phyloP scores from a whole-genome alignment of 2,113 vertebrate species.

The Heptranchias perlo region DNA sequence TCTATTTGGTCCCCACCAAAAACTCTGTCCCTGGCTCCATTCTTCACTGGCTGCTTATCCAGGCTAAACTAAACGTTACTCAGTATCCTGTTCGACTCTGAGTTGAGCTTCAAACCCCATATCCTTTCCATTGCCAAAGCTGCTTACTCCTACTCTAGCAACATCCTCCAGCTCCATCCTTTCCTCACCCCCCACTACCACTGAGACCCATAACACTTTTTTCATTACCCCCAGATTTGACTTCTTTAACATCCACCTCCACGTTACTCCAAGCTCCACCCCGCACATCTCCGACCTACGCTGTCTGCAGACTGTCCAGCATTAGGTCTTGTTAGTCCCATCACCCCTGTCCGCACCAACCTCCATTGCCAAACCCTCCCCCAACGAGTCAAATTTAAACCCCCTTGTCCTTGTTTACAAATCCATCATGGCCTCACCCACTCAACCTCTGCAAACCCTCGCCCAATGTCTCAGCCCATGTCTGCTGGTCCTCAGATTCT shows the following conservation, averaged over 20 bases:
- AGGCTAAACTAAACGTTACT: not conserved
- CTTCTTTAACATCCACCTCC: not conserved
- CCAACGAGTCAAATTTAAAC: not conserved
- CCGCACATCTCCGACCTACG: too few species aligned
- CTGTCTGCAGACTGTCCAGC: not conserved
- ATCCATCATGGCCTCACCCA: not conserved
- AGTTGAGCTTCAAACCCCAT: not conserved
- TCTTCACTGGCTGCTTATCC: not conserved
- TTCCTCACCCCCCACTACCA: not conserved
- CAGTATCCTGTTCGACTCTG: not conserved
- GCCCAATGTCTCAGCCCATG: too few species aligned
- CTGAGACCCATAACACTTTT: too few species aligned
- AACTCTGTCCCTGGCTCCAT: not conserved
- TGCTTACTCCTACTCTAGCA: not conserved
- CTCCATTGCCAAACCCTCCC: not conserved
- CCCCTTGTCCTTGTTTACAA: not conserved
- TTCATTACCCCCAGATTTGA: not conserved
- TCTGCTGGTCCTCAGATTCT: too few species aligned
- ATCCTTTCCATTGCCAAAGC: not conserved
- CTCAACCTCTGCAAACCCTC: too few species aligned
- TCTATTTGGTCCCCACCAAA: not conserved
- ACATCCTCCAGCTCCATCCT: not conserved
- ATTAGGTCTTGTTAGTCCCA: not conserved
- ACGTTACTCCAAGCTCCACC: too few species aligned
- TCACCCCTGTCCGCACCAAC: too few species aligned